A percentile compares a stretch with the other conserved stretches of the same genome.
Conservation (phyloP, 2,113 vertebrate species). For the Percopsis transmontana region DNA sequence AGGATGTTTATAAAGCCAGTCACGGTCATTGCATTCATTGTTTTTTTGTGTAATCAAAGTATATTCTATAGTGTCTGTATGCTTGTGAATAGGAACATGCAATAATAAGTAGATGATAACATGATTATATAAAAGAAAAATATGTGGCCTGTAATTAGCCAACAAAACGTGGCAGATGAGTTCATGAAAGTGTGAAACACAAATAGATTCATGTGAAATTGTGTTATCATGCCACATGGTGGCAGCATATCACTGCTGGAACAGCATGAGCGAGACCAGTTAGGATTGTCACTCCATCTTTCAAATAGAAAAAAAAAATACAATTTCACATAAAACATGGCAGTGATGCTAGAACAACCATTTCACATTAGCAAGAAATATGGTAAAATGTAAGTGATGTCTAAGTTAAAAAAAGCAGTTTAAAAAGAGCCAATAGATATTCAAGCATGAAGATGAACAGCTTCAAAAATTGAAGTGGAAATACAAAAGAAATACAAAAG, state of each 20-base stretch:
- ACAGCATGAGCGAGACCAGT: not conserved
- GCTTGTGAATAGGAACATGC: not conserved
- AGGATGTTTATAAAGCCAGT: slow-evolving; percentile 12
- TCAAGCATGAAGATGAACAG: slow-evolving; percentile 12
- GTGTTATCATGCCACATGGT: slow-evolving; percentile 62
- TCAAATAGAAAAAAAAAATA: no score
- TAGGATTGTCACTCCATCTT: slow-evolving; percentile 55
- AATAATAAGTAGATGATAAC: not conserved
- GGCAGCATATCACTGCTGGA: slow-evolving; percentile 67
- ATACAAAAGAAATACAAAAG: slow-evolving; percentile 14
- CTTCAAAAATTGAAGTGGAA: not conserved
- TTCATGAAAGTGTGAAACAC: not conserved
- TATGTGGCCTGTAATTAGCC: not conserved
- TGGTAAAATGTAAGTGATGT: slow-evolving; percentile 7
- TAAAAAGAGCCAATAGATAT: slow-evolving; percentile 9
- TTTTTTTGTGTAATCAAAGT: slow-evolving; percentile 12
- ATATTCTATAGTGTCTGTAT: not conserved
- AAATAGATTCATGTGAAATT: not conserved
- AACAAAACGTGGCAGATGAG: slow-evolving; percentile 10
- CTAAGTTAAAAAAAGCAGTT: not conserved
- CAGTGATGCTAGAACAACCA: slow-evolving; percentile 26
- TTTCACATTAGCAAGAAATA: not conserved
- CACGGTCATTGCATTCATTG: slow-evolving; percentile 2
- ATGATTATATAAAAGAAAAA: not conserved
- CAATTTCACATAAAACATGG: slow-evolving; percentile 36